Percentiles rank a stretch among this genome's conserved stretches.
Conservation (phyloP, 2,888 invertebrate genomes). For the Synergus umbraculus region DNA sequence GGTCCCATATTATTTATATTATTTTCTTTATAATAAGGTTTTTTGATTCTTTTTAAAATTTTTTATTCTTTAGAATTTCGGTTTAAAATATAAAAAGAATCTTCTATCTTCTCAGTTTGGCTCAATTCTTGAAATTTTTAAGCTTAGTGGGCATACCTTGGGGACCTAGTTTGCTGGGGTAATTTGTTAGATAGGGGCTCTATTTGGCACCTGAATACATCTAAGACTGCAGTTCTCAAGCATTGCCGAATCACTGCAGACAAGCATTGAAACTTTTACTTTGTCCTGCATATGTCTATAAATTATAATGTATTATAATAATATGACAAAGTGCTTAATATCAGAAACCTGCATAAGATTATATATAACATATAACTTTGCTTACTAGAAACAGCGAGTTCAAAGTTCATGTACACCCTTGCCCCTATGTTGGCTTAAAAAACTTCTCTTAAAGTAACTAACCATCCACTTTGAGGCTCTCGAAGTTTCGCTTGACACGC, state of each 20-base stretch:
- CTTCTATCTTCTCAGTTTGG: too few relatives aligned
- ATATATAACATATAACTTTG: neutral
- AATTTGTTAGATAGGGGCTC: neutral
- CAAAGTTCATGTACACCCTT: slow-evolving; percentile 16
- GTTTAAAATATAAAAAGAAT: too few relatives aligned
- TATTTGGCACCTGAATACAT: slow-evolving; percentile 6
- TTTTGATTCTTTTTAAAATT: too few relatives aligned
- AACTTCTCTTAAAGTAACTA: slow-evolving; percentile 37
- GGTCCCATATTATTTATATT: too few relatives aligned
- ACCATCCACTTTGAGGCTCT: too few relatives aligned
- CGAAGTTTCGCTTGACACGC: too few relatives aligned
- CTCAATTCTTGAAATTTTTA: too few relatives aligned
- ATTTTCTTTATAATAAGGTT: too few relatives aligned
- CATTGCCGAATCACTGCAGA: slow-evolving; percentile 4
- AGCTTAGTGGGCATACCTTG: neutral
- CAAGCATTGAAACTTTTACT: neutral
- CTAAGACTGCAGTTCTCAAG: slow-evolving; percentile 25
- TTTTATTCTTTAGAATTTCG: too few relatives aligned
- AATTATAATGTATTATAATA: neutral
- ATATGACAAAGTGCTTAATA: slow-evolving; percentile 13
- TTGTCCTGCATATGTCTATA: neutral
- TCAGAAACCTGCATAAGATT: neutral
- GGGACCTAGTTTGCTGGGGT: neutral
- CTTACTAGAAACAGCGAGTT: slow-evolving; percentile 1
- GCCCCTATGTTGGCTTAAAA: slow-evolving; percentile 11